Percentiles rank a stretch among this genome's conserved stretches.
Evolutionary conservation across 2,113 vertebrate genomes (phyloP).

Genomic region (Zosterops pallidus): DNA sequence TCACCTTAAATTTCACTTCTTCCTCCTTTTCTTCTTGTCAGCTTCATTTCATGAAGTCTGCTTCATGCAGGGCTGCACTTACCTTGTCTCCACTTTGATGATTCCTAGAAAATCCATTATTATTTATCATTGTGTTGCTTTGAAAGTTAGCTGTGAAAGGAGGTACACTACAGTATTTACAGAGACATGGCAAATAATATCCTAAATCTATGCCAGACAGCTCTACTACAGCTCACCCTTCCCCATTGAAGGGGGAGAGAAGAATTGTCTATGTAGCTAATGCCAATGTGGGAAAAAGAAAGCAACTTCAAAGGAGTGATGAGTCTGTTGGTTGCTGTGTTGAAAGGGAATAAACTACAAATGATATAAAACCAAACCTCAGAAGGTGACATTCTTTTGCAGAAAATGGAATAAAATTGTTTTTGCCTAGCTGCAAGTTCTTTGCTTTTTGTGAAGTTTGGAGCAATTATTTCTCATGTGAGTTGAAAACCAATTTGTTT

Average conservation of each 20-base stretch:
- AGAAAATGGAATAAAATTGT: background rate
- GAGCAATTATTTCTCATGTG: background rate
- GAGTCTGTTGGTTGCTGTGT: background rate
- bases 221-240: background rate
- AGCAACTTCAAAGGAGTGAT: background rate
- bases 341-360: background rate
- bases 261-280: background rate
- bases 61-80: background rate
- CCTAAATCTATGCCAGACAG: background rate
- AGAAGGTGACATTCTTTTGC: background rate
- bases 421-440: background rate
- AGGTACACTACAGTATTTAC: background rate
- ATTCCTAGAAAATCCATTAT: slow-evolving; percentile 9
- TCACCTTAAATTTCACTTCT: background rate
- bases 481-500: background rate
- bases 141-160: background rate
- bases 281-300: background rate
- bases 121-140: slow-evolving; percentile 1
- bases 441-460: background rate
- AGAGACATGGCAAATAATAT: background rate
- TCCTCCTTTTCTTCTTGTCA: background rate
- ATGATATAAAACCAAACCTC: background rate
- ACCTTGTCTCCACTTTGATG: background rate
- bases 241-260: background rate
- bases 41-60: background rate